Percentiles rank a stretch among this genome's conserved stretches.
These are phyloP conservation scores for Pygocentrus nattereri DNA, from an alignment of 2,797 vertebrate species.

Conservation along the genomic window DNA sequence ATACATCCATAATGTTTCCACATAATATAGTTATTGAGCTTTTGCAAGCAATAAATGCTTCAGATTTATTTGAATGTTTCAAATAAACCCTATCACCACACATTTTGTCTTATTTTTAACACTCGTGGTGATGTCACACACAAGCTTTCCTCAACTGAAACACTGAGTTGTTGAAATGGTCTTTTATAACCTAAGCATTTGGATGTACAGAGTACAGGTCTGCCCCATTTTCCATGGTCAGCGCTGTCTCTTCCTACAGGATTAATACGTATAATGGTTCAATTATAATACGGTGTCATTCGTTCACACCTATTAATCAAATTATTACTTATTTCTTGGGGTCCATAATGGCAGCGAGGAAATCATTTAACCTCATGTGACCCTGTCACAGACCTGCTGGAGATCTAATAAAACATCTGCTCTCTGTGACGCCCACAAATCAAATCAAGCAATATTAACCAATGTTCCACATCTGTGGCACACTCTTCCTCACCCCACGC, in stretches of 20 bases:
- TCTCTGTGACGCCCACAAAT: constrained; percentile 4
- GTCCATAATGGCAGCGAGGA: constrained; percentile 61
- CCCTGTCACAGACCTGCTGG: constrained; percentile 66
- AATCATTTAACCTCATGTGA: constrained; percentile 77
- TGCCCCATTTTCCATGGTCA: neutral
- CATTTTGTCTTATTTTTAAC: no score
- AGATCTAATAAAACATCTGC: constrained; percentile 51
- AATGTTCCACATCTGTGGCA: neutral
- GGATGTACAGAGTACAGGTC: neutral
- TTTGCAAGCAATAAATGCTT: no score
- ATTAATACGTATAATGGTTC: neutral
- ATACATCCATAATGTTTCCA: no score
- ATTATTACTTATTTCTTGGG: constrained; percentile 47
- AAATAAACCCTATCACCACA: no score
- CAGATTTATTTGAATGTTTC: no score
- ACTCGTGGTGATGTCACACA: no score
- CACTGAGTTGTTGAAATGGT: no score
- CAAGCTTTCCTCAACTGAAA: no score
- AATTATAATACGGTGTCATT: constrained; percentile 3
- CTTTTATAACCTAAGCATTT: neutral
- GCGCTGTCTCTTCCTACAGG: no score
- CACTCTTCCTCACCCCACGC: neutral
- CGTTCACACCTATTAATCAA: constrained; percentile 13
- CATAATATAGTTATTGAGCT: no score
- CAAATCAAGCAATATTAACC: neutral